These are phyloP conservation scores for Epinotia bilunana DNA, from an alignment of 2,888 invertebrate species.

Conservation along the genomic window DNA sequence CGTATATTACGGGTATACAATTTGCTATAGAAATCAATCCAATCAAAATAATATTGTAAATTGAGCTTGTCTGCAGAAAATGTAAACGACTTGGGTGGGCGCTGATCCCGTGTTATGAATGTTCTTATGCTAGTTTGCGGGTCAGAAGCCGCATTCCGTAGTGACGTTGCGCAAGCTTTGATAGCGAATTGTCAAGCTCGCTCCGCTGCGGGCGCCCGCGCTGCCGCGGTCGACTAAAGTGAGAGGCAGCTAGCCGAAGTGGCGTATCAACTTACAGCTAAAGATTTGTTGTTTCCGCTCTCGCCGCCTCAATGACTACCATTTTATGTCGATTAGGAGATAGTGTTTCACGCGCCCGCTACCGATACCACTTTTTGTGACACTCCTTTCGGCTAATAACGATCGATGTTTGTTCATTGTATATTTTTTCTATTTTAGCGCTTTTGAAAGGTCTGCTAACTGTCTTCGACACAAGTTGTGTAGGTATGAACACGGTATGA, in stretches of 20 bases:
- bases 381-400: slow-evolving; percentile 77
- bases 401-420: slow-evolving; percentile 70
- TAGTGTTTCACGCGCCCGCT: slow-evolving; percentile 82
- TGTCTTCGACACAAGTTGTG: slow-evolving; percentile 18
- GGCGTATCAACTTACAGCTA: slow-evolving; percentile 72
- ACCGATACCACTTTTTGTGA: slow-evolving; percentile 82
- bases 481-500: too few relatives aligned
- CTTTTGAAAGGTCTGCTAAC: slow-evolving; percentile 56
- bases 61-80: slow-evolving; percentile 61
- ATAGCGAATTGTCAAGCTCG: slow-evolving; percentile 72
- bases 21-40: slow-evolving; percentile 63
- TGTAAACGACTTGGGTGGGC: slow-evolving; percentile 74
- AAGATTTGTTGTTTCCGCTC: slow-evolving; percentile 83
- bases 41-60: slow-evolving; percentile 76
- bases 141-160: slow-evolving; percentile 73
- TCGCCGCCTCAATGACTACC: slow-evolving; percentile 82
- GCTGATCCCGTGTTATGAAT: slow-evolving; percentile 65
- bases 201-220: slow-evolving; percentile 53
- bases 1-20: slow-evolving; percentile 56
- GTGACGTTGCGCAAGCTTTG: slow-evolving; percentile 63
- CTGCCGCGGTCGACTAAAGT: slow-evolving; percentile 66
- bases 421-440: slow-evolving; percentile 55
- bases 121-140: slow-evolving; percentile 67
- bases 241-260: slow-evolving; percentile 69
- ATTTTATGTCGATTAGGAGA: slow-evolving; percentile 83